Conservation (phyloP, 2,888 invertebrate genomes). For the Chrysopilus asiliformis region DNA sequence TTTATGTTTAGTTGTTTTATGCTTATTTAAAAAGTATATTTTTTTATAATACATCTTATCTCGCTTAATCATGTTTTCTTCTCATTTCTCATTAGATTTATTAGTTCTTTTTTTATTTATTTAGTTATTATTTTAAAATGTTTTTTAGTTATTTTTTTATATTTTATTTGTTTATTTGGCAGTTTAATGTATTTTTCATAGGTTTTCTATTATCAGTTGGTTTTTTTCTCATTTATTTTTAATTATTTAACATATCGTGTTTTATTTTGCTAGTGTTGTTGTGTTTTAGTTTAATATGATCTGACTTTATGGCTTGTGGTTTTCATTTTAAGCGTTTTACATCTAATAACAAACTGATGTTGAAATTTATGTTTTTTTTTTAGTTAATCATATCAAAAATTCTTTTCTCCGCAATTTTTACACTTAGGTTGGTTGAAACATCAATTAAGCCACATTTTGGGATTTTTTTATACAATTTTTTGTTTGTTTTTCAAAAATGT, state of each 20-base stretch:
- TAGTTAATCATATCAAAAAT: neutral
- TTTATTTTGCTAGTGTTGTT: neutral
- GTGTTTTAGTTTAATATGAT: neutral
- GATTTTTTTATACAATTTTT: neutral
- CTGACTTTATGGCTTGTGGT: too few species aligned
- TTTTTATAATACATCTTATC: neutral
- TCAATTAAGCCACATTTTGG: constrained; percentile 8
- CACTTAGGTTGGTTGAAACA: too few species aligned
- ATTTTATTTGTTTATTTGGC: constrained; percentile 5
- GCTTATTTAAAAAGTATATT: neutral
- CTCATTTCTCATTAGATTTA: constrained; percentile 1
- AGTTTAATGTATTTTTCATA: constrained; percentile 6
- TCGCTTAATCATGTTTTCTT: neutral
- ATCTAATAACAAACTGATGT: too few species aligned
- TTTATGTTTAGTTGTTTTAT: too few species aligned
- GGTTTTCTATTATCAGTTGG: too few species aligned
- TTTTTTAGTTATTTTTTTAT: neutral
- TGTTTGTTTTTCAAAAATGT: neutral
- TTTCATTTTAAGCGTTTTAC: too few species aligned
- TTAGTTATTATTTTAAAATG: too few species aligned
- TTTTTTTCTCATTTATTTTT: constrained; percentile 4
- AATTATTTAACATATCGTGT: constrained; percentile 1
- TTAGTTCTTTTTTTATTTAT: too few species aligned
- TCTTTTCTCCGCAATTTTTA: neutral
- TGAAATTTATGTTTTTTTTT: too few species aligned